Conservation (phyloP, 2,797 vertebrate genomes). For the Darevskia mixta region DNA sequence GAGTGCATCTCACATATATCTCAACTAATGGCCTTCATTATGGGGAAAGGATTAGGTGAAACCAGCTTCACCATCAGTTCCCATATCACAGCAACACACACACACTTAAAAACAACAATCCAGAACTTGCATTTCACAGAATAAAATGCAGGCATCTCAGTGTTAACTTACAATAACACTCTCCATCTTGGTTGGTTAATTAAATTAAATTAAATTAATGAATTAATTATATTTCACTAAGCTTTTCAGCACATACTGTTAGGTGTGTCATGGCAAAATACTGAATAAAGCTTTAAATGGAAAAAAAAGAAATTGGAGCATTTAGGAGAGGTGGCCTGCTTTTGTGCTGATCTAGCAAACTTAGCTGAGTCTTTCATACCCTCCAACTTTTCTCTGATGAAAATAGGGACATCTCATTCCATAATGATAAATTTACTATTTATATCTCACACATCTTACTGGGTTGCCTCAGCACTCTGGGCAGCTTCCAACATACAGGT, state of each 20-base stretch:
- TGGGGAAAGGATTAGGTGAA: neutral
- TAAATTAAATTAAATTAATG: neutral
- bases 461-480: too few relatives aligned
- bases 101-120: neutral
- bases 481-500: too few relatives aligned
- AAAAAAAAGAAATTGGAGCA: neutral
- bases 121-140: neutral
- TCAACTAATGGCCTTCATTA: neutral
- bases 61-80: neutral
- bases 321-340: neutral
- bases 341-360: neutral
- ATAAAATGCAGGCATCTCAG: too few relatives aligned
- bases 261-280: neutral
- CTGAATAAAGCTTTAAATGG: neutral
- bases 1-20: neutral
- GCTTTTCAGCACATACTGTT: neutral
- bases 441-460: too few relatives aligned
- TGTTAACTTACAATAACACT: neutral
- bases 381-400: too few relatives aligned
- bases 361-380: neutral
- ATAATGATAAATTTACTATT: too few relatives aligned
- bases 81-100: neutral
- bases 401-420: too few relatives aligned
- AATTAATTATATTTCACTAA: neutral
- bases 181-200: neutral